Percentiles rank a stretch among this genome's conserved stretches.
These are phyloP conservation scores for Drosophila subobscura DNA, from an alignment of 1,140 invertebrate genomes.

Conservation along the genomic window DNA sequence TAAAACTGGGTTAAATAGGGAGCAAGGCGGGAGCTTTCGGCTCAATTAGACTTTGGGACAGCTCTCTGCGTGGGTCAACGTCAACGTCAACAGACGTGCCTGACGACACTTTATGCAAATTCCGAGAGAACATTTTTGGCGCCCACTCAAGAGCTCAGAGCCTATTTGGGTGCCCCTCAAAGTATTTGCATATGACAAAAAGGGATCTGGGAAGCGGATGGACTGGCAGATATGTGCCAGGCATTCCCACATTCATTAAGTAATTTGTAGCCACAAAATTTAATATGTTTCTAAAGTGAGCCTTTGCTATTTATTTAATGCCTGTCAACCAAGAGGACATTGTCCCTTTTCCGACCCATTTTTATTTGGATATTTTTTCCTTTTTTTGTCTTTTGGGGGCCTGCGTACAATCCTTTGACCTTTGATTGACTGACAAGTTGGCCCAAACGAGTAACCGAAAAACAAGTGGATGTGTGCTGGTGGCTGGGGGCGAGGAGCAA, in stretches of 20 bases:
- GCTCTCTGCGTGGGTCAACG: slow-evolving; percentile 10
- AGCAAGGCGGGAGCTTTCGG: neutral
- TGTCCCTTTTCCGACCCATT: slow-evolving; percentile 33
- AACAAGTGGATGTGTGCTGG: neutral
- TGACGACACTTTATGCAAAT: slow-evolving; percentile 65
- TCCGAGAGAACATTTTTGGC: slow-evolving; percentile 48
- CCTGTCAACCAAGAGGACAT: slow-evolving; percentile 45
- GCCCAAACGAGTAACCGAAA: slow-evolving; percentile 58
- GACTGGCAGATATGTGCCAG: slow-evolving; percentile 14
- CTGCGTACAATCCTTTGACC: slow-evolving; percentile 62
- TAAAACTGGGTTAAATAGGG: slow-evolving; percentile 54
- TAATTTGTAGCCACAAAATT: slow-evolving; percentile 77
- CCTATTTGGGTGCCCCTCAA: slow-evolving; percentile 2
- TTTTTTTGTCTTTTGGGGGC: neutral
- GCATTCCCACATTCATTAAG: slow-evolving; percentile 71
- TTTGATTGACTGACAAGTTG: slow-evolving; percentile 80
- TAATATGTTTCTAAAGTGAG: slow-evolving; percentile 71
- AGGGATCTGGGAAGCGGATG: slow-evolving; percentile 1
- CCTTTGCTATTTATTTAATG: slow-evolving; percentile 69
- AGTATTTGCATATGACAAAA: slow-evolving; percentile 56
- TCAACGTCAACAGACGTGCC: slow-evolving; percentile 28
- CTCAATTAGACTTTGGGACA: slow-evolving; percentile 52
- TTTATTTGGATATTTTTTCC: neutral
- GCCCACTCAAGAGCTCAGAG: slow-evolving; percentile 42
- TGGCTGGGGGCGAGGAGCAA: slow-evolving; percentile 14